Evolutionary conservation across 2,797 vertebrate genomes (phyloP).

Genomic region (Eulemur mongoz): DNA sequence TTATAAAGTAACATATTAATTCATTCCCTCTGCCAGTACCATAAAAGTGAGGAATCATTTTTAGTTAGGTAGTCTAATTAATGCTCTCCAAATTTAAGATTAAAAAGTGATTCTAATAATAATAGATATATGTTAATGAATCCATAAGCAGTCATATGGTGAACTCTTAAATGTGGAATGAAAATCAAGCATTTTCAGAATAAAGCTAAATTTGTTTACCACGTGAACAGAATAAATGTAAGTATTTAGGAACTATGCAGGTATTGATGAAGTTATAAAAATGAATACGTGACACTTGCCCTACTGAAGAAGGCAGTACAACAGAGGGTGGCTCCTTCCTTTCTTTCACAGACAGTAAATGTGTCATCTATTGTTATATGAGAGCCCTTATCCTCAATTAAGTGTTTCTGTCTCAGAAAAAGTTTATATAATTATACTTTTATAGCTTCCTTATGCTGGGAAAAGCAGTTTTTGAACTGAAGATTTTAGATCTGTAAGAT

Average conservation of each 20-base stretch:
- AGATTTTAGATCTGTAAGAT: slow-evolving; percentile 10
- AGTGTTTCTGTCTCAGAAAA: background rate
- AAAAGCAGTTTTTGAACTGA: no score
- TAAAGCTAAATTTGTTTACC: slow-evolving; percentile 19
- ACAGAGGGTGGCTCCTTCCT: background rate
- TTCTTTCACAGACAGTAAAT: background rate
- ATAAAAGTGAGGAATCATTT: background rate
- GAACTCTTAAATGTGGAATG: slow-evolving; percentile 31
- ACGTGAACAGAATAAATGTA: background rate
- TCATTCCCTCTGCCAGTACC: background rate
- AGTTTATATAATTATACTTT: background rate
- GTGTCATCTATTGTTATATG: background rate
- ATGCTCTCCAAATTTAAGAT: background rate
- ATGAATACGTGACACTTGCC: background rate
- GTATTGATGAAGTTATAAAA: background rate
- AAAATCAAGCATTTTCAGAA: slow-evolving; percentile 51
- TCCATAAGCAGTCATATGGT: slow-evolving; percentile 8
- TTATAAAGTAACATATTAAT: background rate
- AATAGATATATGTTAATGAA: background rate
- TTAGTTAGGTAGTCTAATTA: background rate
- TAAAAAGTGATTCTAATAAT: slow-evolving; percentile 26
- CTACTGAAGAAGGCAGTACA: background rate
- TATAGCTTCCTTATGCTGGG: background rate
- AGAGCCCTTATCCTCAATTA: background rate
- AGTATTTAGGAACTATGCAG: background rate